Percentiles rank a stretch among this genome's conserved stretches.
phyloP scores from a whole-genome alignment of 2,888 invertebrate species.

The Orchesella flavescens region DNA sequence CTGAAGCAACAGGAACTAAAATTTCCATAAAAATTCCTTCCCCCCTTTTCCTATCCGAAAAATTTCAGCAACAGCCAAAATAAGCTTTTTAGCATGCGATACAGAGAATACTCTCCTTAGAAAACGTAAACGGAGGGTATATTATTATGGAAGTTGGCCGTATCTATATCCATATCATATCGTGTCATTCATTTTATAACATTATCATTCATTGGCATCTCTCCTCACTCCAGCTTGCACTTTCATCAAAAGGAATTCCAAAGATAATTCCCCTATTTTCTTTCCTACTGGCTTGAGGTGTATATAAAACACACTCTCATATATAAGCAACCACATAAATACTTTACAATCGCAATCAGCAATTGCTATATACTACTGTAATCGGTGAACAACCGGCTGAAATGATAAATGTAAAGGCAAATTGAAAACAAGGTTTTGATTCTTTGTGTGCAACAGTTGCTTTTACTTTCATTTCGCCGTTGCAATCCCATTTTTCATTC shows the following conservation, averaged over 20 bases:
- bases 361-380: not conserved
- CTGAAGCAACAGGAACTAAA: not conserved
- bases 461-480: constrained; percentile 20
- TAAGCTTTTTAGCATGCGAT: constrained; percentile 8
- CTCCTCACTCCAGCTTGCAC: not conserved
- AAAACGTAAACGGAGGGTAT: not conserved
- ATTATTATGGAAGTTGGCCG: constrained; percentile 26
- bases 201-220: constrained; percentile 51
- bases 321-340: constrained; percentile 13
- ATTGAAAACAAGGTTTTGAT: constrained; percentile 26
- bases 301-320: constrained; percentile 37
- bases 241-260: not conserved
- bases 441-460: constrained; percentile 29
- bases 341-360: not conserved
- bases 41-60: not conserved
- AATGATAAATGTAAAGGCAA: constrained; percentile 36
- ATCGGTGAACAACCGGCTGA: constrained; percentile 31
- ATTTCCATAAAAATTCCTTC: constrained; percentile 29
- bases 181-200: constrained; percentile 47
- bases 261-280: constrained; percentile 12
- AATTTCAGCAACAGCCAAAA: constrained; percentile 21
- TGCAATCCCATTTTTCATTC: constrained; percentile 6
- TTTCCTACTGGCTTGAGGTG: not conserved
- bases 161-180: constrained; percentile 46
- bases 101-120: not conserved